These are phyloP conservation scores for Mercenaria mercenaria DNA, from an alignment of 1,140 invertebrate genomes.

Conservation along the genomic window DNA sequence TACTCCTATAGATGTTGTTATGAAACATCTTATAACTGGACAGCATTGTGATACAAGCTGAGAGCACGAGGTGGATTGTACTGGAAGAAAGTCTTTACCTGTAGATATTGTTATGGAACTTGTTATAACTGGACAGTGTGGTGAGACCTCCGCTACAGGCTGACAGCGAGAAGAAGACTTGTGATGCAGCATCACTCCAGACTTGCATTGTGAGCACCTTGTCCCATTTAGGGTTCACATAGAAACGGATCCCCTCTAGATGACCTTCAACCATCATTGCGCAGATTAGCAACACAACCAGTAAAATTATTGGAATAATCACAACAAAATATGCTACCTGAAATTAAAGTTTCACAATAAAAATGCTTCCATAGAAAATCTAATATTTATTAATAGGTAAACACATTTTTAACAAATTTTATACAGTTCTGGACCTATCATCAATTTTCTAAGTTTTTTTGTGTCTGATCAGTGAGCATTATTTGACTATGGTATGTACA, in stretches of 20 bases:
- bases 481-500: too few relatives aligned
- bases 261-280: slow-evolving; percentile 97
- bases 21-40: too few relatives aligned
- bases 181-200: slow-evolving; percentile 88
- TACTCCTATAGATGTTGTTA: too few relatives aligned
- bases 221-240: slow-evolving; percentile 88
- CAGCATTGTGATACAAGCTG: too few relatives aligned
- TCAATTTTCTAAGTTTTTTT: too few relatives aligned
- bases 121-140: slow-evolving; percentile 88
- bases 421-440: too few relatives aligned
- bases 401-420: too few relatives aligned
- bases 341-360: background rate
- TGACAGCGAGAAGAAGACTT: slow-evolving; percentile 89
- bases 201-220: slow-evolving; percentile 85
- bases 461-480: too few relatives aligned
- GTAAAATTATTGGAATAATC: slow-evolving; percentile 95
- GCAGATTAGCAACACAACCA: slow-evolving; percentile 94
- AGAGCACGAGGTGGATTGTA: too few relatives aligned
- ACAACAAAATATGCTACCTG: slow-evolving; percentile 91
- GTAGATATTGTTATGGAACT: slow-evolving; percentile 88
- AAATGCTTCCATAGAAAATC: too few relatives aligned
- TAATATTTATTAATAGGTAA: too few relatives aligned
- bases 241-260: slow-evolving; percentile 91
- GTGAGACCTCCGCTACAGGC: slow-evolving; percentile 88
- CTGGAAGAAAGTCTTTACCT: too few relatives aligned